phyloP scores from a whole-genome alignment of 2,888 invertebrate genomes.

The Mechanitis mazaeus region DNA sequence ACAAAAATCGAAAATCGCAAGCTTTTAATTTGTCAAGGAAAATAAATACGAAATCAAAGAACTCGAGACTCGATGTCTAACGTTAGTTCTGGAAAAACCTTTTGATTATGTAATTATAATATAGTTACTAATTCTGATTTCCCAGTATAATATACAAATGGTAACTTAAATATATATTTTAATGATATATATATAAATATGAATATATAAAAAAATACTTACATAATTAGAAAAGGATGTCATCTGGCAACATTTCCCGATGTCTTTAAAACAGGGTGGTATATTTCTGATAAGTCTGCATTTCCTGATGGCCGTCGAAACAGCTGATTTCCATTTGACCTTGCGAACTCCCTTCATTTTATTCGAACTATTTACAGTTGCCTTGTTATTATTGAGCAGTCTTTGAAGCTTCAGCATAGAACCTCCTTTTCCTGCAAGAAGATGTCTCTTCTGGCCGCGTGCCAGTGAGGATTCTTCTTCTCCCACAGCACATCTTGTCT shows the following conservation, averaged over 20 bases:
- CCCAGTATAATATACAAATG: background rate
- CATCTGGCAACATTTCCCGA: conserved; percentile 4
- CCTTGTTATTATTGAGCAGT: conserved; percentile 46
- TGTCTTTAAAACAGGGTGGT: conserved; percentile 15
- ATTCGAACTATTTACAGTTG: conserved; percentile 64
- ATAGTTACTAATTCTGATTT: background rate
- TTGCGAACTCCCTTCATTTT: conserved; percentile 54
- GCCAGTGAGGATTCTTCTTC: conserved; percentile 62
- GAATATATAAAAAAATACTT: background rate
- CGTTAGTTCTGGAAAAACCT: background rate
- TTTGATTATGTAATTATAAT: background rate
- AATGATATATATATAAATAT: background rate
- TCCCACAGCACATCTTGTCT: conserved; percentile 70
- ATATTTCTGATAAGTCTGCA: conserved; percentile 38
- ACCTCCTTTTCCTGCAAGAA: conserved; percentile 69
- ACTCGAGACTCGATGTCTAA: background rate
- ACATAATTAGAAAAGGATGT: background rate
- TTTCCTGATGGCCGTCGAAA: conserved; percentile 63
- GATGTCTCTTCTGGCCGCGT: conserved; percentile 67
- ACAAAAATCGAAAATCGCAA: conserved; percentile 45
- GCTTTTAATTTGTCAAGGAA: conserved; percentile 14
- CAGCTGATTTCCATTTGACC: conserved; percentile 72
- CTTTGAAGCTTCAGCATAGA: conserved; percentile 35
- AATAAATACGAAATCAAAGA: background rate
- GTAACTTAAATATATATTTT: background rate